phyloP scores from a whole-genome alignment of 2,113 vertebrate genomes.

The Lates calcarifer region DNA sequence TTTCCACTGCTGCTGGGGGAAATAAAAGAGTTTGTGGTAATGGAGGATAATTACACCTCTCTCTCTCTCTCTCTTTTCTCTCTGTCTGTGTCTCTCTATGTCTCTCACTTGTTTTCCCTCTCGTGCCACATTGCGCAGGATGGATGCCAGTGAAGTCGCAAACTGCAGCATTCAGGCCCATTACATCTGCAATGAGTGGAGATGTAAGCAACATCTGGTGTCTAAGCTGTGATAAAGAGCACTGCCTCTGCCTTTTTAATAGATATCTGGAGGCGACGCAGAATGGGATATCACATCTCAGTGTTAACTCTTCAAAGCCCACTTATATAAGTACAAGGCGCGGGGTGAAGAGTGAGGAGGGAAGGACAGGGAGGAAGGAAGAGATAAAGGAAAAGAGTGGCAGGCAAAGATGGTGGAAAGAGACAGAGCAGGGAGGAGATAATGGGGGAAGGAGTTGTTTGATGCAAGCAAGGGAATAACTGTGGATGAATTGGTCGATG shows the following conservation, averaged over 20 bases:
- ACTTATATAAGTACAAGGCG: slow-evolving; percentile 39
- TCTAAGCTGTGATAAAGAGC: slow-evolving; percentile 96
- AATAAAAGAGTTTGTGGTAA: slow-evolving; percentile 95
- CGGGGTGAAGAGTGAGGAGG: neutral
- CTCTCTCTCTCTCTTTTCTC: slow-evolving; percentile 83
- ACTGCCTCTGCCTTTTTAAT: slow-evolving; percentile 92
- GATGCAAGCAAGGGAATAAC: neutral
- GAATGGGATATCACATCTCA: slow-evolving; percentile 88
- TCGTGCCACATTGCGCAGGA: slow-evolving; percentile 91
- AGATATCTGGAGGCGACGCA: slow-evolving; percentile 96
- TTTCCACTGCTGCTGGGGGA: slow-evolving; percentile 89
- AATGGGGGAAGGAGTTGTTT: neutral
- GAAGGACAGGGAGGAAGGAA: neutral
- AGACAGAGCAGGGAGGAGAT: neutral
- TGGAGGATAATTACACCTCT: slow-evolving; percentile 94
- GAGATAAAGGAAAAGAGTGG: neutral
- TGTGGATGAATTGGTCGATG: slow-evolving; percentile 1
- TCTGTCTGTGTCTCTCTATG: slow-evolving; percentile 33
- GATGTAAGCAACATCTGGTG: slow-evolving; percentile 97
- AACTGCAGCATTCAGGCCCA: slow-evolving; percentile 98
- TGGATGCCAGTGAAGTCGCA: slow-evolving; percentile 96
- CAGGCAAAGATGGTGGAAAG: neutral
- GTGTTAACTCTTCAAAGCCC: slow-evolving; percentile 70
- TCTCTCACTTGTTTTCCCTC: slow-evolving; percentile 67
- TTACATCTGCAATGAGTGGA: slow-evolving; percentile 99